These are phyloP conservation scores for Papilio machaon DNA, from an alignment of 1,140 invertebrate species.

Conservation along the genomic window DNA sequence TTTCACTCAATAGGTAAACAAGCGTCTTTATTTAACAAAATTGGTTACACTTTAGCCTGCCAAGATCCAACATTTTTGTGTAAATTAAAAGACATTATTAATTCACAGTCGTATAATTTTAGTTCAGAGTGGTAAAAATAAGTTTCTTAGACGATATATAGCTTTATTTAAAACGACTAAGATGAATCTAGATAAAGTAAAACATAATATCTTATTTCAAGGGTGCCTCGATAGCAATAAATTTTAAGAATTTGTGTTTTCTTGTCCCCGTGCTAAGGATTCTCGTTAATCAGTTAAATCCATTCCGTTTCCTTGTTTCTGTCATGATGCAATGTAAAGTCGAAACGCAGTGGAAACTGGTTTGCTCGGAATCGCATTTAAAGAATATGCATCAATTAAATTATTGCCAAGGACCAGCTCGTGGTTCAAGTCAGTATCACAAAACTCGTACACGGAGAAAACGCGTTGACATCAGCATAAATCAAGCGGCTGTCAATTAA, in stretches of 20 bases:
- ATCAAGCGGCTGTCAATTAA: conserved; percentile 79
- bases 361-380: conserved; percentile 32
- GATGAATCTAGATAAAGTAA: conserved; percentile 30
- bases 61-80: conserved; percentile 3
- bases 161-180: conserved; percentile 20
- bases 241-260: conserved; percentile 35
- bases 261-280: conserved; percentile 32
- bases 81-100: background rate
- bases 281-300: conserved; percentile 38
- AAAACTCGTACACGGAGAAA: conserved; percentile 58
- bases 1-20: conserved; percentile 54
- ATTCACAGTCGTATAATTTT: too few species aligned
- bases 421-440: conserved; percentile 47
- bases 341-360: conserved; percentile 29
- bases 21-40: conserved; percentile 35
- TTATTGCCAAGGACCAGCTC: conserved; percentile 27
- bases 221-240: conserved; percentile 26
- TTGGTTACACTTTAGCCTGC: background rate
- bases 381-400: conserved; percentile 44
- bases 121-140: conserved; percentile 38
- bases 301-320: conserved; percentile 37
- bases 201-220: conserved; percentile 30
- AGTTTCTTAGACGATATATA: conserved; percentile 22
- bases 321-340: conserved; percentile 25
- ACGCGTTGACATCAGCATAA: conserved; percentile 74